These are phyloP conservation scores for Synanceia verrucosa DNA, from an alignment of 2,797 vertebrate genomes.

Conservation along the genomic window DNA sequence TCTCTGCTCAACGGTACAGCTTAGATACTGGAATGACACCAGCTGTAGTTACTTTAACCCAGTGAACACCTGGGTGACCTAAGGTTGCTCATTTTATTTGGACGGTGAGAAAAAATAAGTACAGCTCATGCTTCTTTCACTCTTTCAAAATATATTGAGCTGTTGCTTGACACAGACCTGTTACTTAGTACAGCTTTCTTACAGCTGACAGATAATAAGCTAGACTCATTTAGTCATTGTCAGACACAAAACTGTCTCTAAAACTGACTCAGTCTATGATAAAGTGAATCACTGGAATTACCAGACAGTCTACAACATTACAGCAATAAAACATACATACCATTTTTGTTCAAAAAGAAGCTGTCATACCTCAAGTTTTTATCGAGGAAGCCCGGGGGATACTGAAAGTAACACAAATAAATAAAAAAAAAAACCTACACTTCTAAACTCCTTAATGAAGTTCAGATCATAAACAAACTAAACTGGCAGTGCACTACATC, in stretches of 20 bases:
- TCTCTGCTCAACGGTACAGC: constrained; percentile 8
- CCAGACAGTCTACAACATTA: neutral
- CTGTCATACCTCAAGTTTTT: neutral
- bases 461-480: neutral
- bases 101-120: neutral
- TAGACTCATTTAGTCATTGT: neutral
- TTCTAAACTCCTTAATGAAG: neutral
- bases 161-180: constrained; percentile 12
- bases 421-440: neutral
- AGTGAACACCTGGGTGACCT: neutral
- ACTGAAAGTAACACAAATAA: too few relatives aligned
- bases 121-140: neutral
- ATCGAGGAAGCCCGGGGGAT: neutral
- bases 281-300: neutral
- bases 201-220: neutral
- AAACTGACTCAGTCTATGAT: neutral
- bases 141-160: neutral
- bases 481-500: too few relatives aligned
- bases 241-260: neutral
- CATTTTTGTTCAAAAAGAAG: neutral
- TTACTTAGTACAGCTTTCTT: neutral
- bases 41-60: neutral
- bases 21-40: neutral
- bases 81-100: neutral
- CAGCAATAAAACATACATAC: neutral